Conservation (phyloP, 2,888 invertebrate genomes). For the Blastobasis adustella region DNA sequence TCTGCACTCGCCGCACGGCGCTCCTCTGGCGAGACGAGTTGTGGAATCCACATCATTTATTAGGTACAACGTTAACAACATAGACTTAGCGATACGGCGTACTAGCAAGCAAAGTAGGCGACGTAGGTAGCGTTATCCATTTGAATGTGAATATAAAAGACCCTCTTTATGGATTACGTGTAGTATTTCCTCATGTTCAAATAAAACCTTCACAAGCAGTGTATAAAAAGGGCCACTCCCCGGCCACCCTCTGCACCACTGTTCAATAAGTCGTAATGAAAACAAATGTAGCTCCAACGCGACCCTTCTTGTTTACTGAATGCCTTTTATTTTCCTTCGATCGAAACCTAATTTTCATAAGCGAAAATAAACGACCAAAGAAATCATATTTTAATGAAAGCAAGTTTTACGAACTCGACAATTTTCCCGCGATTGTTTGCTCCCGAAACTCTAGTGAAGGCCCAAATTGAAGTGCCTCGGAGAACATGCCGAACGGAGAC, state of each 20-base stretch:
- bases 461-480: no score
- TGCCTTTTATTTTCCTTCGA: conserved; percentile 40
- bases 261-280: conserved; percentile 58
- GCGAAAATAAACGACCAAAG: conserved; percentile 6
- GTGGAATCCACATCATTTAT: no score
- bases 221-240: conserved; percentile 29
- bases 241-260: conserved; percentile 18
- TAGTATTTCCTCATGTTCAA: conserved; percentile 15
- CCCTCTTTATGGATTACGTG: conserved; percentile 11
- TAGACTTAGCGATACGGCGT: no score
- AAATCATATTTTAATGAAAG: no score
- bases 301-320: conserved; percentile 49
- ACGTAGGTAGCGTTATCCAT: neutral
- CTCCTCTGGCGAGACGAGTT: no score
- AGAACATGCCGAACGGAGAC: no score
- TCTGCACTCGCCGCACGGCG: no score
- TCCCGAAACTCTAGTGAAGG: no score
- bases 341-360: conserved; percentile 42
- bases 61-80: no score
- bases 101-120: neutral
- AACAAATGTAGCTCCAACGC: conserved; percentile 53
- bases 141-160: neutral
- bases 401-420: no score
- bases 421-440: no score
- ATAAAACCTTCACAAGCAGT: conserved; percentile 24